Evolutionary conservation across 2,113 vertebrate species (phyloP).

Genomic region (Plectropomus leopardus): DNA sequence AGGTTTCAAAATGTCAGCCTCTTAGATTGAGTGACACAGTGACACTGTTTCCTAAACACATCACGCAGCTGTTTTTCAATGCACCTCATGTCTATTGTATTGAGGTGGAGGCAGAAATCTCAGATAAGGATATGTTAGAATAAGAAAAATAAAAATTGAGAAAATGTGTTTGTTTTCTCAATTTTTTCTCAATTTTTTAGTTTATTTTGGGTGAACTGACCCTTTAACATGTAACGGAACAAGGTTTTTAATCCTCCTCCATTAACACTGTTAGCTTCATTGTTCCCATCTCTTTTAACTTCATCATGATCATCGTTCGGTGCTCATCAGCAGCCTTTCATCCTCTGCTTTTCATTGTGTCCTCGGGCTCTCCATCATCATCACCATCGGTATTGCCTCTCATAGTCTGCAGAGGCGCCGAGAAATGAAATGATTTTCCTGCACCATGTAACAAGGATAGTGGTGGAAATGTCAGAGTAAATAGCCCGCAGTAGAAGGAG

Average conservation of each 20-base stretch:
- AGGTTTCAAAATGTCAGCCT: not conserved
- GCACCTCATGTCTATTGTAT: not conserved
- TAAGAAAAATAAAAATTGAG: not conserved
- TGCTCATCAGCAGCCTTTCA: conserved; percentile 29
- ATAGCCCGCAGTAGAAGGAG: conserved; percentile 70
- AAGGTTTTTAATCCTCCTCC: not conserved
- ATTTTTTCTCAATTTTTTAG: too few relatives aligned
- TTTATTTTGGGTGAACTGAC: not conserved
- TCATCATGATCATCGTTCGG: conserved; percentile 5
- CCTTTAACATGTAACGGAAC: not conserved
- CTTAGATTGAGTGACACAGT: not conserved
- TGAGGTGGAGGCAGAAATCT: not conserved
- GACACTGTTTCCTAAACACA: not conserved
- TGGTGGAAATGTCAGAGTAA: conserved; percentile 75
- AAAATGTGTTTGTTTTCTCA: not conserved
- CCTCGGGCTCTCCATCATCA: conserved; percentile 28
- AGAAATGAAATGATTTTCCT: conserved; percentile 62
- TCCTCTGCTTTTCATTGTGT: not conserved
- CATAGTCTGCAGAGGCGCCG: conserved; percentile 44
- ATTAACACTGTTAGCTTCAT: conserved; percentile 15
- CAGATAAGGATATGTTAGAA: not conserved
- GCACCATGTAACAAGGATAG: conserved; percentile 56
- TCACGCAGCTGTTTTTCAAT: not conserved
- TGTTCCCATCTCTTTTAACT: conserved; percentile 9
- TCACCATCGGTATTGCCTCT: conserved; percentile 23